Evolutionary conservation across 2,797 vertebrate genomes (phyloP).

Genomic region (Pangasius sanitwongsei): DNA sequence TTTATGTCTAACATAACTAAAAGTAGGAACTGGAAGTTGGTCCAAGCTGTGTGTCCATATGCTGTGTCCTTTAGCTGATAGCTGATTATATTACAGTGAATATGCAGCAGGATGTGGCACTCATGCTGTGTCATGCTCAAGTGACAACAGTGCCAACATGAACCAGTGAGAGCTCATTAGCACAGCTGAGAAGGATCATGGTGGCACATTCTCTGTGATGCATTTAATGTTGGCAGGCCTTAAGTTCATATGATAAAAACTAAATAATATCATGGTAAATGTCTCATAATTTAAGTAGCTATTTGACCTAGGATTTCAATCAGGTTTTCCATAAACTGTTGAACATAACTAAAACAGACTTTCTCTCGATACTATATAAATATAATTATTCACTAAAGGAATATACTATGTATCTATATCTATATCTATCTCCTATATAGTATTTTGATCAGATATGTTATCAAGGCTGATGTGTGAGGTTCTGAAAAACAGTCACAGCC

Average conservation of each 20-base stretch:
- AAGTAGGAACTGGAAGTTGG: too few species aligned
- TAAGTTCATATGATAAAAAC: conserved; percentile 41
- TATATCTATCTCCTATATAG: conserved; percentile 4
- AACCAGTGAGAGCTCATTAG: conserved; percentile 30
- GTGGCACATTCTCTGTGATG: conserved; percentile 39
- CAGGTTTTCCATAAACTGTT: conserved; percentile 41
- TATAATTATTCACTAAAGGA: conserved; percentile 33
- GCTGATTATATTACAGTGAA: conserved; percentile 23
- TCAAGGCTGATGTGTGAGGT: conserved; percentile 32
- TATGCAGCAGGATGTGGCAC: conserved; percentile 48
- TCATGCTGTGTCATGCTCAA: conserved; percentile 48
- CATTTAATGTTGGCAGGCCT: conserved; percentile 31
- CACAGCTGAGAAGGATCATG: conserved; percentile 36
- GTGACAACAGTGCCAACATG: conserved; percentile 40
- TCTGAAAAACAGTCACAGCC: conserved; percentile 36
- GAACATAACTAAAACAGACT: conserved; percentile 33
- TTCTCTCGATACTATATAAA: conserved; percentile 13
- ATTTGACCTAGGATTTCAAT: conserved; percentile 43
- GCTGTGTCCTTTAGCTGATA: neutral
- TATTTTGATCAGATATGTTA: conserved; percentile 42
- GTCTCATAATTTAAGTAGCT: conserved; percentile 41
- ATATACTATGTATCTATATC: neutral
- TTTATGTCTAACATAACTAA: too few species aligned
- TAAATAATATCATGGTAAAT: conserved; percentile 3
- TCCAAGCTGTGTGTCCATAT: too few species aligned